phyloP scores from a whole-genome alignment of 2,888 invertebrate species.

The Limnephilus rhombicus region DNA sequence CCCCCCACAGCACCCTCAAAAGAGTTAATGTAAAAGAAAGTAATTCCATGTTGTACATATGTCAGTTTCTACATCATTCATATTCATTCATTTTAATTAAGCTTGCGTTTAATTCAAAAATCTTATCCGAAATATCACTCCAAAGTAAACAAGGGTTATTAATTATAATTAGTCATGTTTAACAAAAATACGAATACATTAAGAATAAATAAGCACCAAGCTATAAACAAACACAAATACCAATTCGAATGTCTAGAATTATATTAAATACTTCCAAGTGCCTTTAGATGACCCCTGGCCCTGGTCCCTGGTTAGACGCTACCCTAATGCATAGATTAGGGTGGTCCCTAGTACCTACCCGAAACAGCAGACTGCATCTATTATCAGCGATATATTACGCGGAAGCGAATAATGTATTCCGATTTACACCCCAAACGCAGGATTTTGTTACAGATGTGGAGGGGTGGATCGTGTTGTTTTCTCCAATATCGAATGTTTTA shows the following conservation, averaged over 20 bases:
- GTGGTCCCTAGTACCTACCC: not conserved
- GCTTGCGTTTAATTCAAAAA: not conserved
- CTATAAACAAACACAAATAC: not conserved
- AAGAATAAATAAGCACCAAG: not conserved
- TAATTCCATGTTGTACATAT: too few relatives aligned
- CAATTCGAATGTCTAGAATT: not conserved
- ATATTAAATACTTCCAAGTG: not conserved
- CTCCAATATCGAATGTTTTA: not conserved
- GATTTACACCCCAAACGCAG: conserved; percentile 23
- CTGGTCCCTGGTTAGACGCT: not conserved
- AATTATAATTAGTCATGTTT: not conserved
- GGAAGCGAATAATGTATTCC: conserved; percentile 42
- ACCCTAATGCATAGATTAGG: not conserved
- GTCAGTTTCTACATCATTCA: not conserved
- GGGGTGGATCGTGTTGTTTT: not conserved
- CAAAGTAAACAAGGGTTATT: not conserved
- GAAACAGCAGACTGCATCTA: conserved; percentile 1
- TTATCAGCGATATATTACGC: conserved; percentile 40
- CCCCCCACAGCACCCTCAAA: not conserved
- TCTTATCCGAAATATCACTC: not conserved
- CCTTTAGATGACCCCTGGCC: not conserved
- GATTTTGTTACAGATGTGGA: conserved; percentile 2
- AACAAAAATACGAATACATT: not conserved
- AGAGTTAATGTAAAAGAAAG: too few relatives aligned
- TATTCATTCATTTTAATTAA: not conserved